Percentiles rank a stretch among this genome's conserved stretches.
phyloP scores from a whole-genome alignment of 2,113 vertebrate genomes.

The Australoheros scitulus region DNA sequence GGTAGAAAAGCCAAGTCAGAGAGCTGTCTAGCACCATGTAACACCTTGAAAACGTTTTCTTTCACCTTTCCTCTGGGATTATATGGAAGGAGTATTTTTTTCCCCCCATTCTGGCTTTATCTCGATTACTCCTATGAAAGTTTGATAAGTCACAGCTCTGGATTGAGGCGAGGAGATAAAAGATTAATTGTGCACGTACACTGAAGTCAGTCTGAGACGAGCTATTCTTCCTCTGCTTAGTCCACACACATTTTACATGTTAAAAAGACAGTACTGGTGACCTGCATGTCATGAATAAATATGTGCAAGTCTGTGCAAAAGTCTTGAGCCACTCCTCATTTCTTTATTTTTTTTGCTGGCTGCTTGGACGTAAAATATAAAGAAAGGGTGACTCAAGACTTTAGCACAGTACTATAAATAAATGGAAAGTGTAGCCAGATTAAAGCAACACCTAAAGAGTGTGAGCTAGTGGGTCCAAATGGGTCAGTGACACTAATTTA shows the following conservation, averaged over 20 bases:
- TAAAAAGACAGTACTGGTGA: neutral
- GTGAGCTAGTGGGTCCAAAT: neutral
- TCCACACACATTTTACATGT: neutral
- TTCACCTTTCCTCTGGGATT: constrained; percentile 27
- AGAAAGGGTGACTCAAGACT: neutral
- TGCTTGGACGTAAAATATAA: neutral
- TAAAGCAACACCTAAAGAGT: no score
- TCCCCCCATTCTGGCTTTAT: constrained; percentile 71
- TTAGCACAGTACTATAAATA: neutral
- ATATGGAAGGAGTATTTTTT: constrained; percentile 15
- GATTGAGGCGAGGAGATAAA: constrained; percentile 72
- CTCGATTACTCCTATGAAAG: constrained; percentile 77
- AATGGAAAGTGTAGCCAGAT: neutral
- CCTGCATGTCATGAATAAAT: neutral
- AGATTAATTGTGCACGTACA: constrained; percentile 69
- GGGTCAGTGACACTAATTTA: neutral
- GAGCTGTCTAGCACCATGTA: constrained; percentile 59
- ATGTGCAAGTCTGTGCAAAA: neutral
- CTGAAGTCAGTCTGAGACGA: constrained; percentile 53
- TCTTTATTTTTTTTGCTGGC: neutral
- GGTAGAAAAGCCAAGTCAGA: constrained; percentile 2
- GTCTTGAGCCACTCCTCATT: neutral
- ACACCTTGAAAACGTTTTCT: constrained; percentile 54
- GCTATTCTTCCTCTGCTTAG: constrained; percentile 4
- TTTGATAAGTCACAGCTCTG: constrained; percentile 70